Conservation (phyloP, 2,797 vertebrate species). For the Anniella stebbinsi region DNA sequence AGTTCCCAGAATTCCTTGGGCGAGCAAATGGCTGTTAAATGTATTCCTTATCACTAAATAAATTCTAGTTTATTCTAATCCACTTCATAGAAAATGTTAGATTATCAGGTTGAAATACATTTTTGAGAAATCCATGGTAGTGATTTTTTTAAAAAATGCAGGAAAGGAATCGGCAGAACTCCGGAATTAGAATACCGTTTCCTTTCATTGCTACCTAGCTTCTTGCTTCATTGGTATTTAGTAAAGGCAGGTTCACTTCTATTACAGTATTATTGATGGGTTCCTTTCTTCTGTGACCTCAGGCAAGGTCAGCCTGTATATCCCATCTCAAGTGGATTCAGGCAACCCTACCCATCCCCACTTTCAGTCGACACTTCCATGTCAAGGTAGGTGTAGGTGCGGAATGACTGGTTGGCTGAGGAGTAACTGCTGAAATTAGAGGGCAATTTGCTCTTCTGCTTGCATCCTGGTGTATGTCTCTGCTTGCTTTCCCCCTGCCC, state of each 20-base stretch:
- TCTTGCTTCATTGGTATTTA: slow-evolving; percentile 7
- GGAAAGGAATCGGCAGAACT: not conserved
- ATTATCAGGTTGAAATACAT: not conserved
- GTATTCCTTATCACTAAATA: not conserved
- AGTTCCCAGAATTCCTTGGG: not conserved
- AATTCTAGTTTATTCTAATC: not conserved
- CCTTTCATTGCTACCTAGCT: not conserved
- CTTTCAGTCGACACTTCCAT: slow-evolving; percentile 85
- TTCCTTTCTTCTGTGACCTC: slow-evolving; percentile 86
- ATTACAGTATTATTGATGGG: slow-evolving; percentile 79
- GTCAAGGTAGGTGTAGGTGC: slow-evolving; percentile 85
- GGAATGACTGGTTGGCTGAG: slow-evolving; percentile 66
- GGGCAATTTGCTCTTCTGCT: slow-evolving; percentile 75
- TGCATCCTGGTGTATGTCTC: slow-evolving; percentile 73
- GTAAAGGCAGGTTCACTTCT: slow-evolving; percentile 39
- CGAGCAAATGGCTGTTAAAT: not conserved
- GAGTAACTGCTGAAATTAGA: slow-evolving; percentile 69
- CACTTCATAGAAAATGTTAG: not conserved
- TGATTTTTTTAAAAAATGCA: not conserved
- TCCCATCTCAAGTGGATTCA: slow-evolving; percentile 85
- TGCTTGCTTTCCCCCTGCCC: slow-evolving; percentile 77
- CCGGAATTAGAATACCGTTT: not conserved
- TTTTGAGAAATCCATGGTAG: not conserved
- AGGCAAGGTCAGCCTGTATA: slow-evolving; percentile 88
- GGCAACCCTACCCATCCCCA: slow-evolving; percentile 85